A percentile compares a stretch with the other conserved stretches of the same genome.
phyloP scores from a whole-genome alignment of 2,888 invertebrate genomes.

The Liodrosophila aerea region DNA sequence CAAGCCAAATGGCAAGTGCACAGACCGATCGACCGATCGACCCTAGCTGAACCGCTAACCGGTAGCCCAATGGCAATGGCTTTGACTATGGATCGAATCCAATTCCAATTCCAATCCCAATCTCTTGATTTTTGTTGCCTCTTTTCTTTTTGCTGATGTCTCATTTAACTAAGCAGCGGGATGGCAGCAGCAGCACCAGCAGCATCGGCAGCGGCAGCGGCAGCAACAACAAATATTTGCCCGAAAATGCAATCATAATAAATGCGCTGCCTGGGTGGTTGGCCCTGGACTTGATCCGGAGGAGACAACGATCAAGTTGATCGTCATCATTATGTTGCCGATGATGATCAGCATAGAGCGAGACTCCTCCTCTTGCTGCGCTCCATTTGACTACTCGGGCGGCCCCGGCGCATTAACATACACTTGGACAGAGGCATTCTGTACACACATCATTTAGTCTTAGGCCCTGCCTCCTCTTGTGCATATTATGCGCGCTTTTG shows the following conservation, averaged over 20 bases:
- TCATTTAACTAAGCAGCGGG: constrained; percentile 75
- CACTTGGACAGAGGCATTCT: constrained; percentile 13
- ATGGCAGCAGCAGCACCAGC: too few species aligned
- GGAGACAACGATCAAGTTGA: constrained; percentile 20
- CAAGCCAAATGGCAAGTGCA: constrained; percentile 48
- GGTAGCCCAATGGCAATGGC: constrained; percentile 45
- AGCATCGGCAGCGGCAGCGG: constrained; percentile 22
- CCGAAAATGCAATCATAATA: constrained; percentile 75
- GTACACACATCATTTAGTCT: too few species aligned
- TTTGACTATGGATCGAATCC: constrained; percentile 11
- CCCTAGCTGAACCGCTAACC: constrained; percentile 47
- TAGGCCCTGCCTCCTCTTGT: too few species aligned
- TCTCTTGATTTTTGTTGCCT: too few species aligned
- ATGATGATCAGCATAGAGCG: constrained; percentile 32
- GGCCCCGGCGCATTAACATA: constrained; percentile 69
- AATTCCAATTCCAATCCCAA: constrained; percentile 16
- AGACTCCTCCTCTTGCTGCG: constrained; percentile 11
- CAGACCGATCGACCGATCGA: too few species aligned
- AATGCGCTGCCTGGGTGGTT: constrained; percentile 73
- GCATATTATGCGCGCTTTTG: constrained; percentile 53
- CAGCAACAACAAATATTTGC: constrained; percentile 40
- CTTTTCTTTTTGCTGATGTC: constrained; percentile 66
- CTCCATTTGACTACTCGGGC: constrained; percentile 66
- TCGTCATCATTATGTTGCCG: constrained; percentile 16
- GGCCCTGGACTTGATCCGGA: constrained; percentile 8